These are phyloP conservation scores for Limanda limanda DNA, from an alignment of 2,113 vertebrate genomes.

Conservation along the genomic window DNA sequence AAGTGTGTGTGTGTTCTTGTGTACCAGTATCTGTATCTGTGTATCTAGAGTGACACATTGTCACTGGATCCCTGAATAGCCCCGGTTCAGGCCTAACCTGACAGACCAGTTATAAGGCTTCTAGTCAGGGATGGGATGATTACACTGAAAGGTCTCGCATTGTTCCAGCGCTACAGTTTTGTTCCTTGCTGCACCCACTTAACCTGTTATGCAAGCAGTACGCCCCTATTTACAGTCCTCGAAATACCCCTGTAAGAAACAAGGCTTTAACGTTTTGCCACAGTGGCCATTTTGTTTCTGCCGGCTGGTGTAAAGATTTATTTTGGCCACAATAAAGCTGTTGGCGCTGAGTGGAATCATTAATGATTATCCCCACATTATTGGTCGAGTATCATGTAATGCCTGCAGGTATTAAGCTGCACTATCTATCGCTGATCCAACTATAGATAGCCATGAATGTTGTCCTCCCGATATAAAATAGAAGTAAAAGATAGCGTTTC, in stretches of 20 bases:
- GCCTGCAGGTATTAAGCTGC: conserved; percentile 19
- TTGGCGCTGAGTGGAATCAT: conserved; percentile 28
- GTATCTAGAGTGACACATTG: conserved; percentile 63
- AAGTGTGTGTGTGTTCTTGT: conserved; percentile 41
- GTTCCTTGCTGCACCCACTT: conserved; percentile 62
- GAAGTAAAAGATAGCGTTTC: not conserved
- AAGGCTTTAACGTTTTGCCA: not conserved
- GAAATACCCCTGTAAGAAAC: conserved; percentile 41
- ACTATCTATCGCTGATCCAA: not conserved
- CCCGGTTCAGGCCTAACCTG: conserved; percentile 80
- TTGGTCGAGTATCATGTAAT: conserved; percentile 60
- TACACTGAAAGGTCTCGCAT: conserved; percentile 61
- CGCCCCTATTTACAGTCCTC: conserved; percentile 44
- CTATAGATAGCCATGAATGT: not conserved
- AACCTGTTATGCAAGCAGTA: conserved; percentile 53
- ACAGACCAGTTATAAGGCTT: conserved; percentile 74
- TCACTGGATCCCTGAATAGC: conserved; percentile 70
- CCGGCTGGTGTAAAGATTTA: conserved; percentile 30
- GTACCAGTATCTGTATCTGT: conserved; percentile 52
- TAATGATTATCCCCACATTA: conserved; percentile 56
- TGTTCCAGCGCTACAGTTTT: conserved; percentile 68
- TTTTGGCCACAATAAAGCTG: conserved; percentile 33
- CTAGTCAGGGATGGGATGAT: conserved; percentile 57
- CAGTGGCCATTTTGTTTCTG: conserved; percentile 38
- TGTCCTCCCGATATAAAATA: not conserved